Conservation (phyloP, 2,797 vertebrate genomes). For the Myiotriccus ornatus region DNA sequence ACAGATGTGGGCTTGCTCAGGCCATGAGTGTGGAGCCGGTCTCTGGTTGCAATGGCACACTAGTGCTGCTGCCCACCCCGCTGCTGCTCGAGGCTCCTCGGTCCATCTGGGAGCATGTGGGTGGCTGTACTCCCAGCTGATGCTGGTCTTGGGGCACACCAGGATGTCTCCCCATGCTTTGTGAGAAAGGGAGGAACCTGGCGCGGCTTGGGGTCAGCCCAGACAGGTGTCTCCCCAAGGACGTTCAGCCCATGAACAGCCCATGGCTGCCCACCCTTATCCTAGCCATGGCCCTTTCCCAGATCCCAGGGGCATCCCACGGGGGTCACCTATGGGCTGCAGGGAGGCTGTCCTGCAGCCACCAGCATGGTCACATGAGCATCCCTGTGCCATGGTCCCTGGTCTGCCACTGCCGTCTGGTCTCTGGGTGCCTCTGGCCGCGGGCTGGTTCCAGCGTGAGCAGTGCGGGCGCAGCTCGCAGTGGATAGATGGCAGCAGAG, state of each 20-base stretch:
- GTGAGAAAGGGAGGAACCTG: not conserved
- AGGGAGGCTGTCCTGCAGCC: accelerated
- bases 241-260: accelerated
- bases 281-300: accelerated
- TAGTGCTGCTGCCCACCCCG: accelerated
- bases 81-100: accelerated
- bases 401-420: accelerated
- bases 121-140: not conserved
- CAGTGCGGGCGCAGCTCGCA: accelerated
- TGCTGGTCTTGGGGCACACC: not conserved
- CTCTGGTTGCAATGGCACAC: accelerated
- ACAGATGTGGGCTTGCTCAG: accelerated
- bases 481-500: not conserved
- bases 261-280: not conserved
- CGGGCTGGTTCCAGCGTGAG: accelerated
- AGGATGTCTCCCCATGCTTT: not conserved
- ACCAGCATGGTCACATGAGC: accelerated
- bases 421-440: not conserved
- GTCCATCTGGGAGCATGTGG: accelerated
- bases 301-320: not conserved
- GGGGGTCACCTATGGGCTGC: accelerated
- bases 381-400: not conserved
- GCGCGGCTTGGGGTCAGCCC: accelerated
- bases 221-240: not conserved
- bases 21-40: accelerated